phyloP scores from a whole-genome alignment of 2,797 vertebrate species.

The Florisuga fusca region DNA sequence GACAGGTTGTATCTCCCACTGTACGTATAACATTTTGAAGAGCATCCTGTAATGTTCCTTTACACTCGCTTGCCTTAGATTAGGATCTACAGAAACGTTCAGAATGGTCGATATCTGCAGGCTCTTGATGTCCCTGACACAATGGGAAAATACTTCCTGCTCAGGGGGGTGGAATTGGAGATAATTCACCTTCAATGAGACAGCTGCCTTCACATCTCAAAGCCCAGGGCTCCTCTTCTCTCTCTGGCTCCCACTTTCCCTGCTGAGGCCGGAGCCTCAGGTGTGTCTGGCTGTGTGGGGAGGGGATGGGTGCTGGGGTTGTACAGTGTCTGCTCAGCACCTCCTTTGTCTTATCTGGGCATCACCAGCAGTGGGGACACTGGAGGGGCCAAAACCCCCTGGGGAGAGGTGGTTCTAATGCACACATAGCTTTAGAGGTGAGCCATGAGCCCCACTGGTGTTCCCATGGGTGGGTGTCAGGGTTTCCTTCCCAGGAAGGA shows the following conservation, averaged over 20 bases:
- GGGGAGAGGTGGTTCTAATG: no score
- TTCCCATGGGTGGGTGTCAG: no score
- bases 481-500: no score
- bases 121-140: background rate
- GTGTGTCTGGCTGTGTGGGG: background rate
- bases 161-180: background rate
- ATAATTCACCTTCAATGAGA: background rate
- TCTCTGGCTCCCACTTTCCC: background rate
- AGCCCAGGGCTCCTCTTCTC: background rate
- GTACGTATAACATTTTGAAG: background rate
- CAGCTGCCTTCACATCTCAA: background rate
- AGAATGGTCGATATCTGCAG: background rate
- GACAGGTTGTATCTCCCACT: background rate
- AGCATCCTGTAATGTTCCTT: background rate
- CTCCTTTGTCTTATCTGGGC: background rate
- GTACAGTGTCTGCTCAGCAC: background rate
- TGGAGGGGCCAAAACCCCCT: no score
- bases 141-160: background rate
- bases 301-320: background rate
- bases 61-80: background rate
- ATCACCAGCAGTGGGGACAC: background rate
- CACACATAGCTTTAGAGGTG: no score
- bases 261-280: background rate
- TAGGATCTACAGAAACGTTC: background rate
- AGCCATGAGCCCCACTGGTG: no score